Percentiles rank a stretch among this genome's conserved stretches.
These are phyloP conservation scores for sheep (Ovis aries) DNA, from an alignment of 2,113 vertebrate species.

Conservation along the genomic window DNA sequence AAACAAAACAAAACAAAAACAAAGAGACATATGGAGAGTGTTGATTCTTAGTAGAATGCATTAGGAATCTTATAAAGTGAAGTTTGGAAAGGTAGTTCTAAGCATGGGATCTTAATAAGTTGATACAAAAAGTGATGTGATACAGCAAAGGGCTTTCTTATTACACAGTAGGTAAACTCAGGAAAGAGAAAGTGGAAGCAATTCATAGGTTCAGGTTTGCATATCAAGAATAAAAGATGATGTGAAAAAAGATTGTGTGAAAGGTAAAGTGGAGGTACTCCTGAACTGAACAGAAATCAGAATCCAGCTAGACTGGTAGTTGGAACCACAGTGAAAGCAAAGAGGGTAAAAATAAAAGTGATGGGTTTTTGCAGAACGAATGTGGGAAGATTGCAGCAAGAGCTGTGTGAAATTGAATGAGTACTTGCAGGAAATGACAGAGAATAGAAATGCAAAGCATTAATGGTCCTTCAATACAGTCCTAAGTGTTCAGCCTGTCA, in stretches of 20 bases:
- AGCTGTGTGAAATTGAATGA: constrained; percentile 58
- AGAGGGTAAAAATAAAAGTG: constrained; percentile 58
- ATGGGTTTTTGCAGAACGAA: constrained; percentile 55
- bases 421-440: neutral
- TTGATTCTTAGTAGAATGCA: neutral
- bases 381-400: constrained; percentile 54
- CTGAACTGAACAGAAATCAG: constrained; percentile 43
- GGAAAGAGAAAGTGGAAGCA: neutral
- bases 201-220: constrained; percentile 41
- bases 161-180: constrained; percentile 21
- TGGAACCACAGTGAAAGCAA: constrained; percentile 59
- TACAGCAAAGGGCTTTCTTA: constrained; percentile 36
- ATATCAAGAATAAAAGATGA: constrained; percentile 38
- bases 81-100: neutral
- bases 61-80: neutral
- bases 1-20: neutral
- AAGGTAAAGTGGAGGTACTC: constrained; percentile 4
- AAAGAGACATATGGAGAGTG: neutral
- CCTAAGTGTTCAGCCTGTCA: constrained; percentile 45
- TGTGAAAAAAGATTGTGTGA: constrained; percentile 20
- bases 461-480: constrained; percentile 52
- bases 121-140: neutral
- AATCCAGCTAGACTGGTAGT: constrained; percentile 14
- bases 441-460: constrained; percentile 25
- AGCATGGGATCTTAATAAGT: neutral